These are phyloP conservation scores for Catamblyrhynchus diadema DNA, from an alignment of 2,797 vertebrate species.

Conservation along the genomic window DNA sequence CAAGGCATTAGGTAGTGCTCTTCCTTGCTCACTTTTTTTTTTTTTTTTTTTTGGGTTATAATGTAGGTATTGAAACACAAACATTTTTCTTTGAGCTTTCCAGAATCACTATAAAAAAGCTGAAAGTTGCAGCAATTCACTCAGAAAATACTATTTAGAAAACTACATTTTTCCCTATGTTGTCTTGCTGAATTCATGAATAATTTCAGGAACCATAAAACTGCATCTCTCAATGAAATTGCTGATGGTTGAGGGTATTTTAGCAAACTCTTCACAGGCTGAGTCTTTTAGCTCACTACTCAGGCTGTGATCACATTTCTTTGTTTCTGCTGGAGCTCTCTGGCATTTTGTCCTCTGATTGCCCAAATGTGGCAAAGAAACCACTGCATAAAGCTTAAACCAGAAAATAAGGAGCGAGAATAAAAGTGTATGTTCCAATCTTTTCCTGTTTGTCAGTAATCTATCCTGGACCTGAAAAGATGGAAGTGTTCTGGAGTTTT, in stretches of 20 bases:
- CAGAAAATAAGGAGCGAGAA: neutral
- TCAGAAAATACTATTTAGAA: neutral
- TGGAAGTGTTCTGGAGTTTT: neutral
- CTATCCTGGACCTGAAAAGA: neutral
- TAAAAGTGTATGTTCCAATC: neutral
- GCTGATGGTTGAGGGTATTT: neutral
- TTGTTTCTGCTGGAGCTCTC: neutral
- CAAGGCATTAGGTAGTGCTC: neutral
- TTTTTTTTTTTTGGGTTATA: neutral
- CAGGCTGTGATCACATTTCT: neutral
- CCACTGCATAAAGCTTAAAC: neutral
- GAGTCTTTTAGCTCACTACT: neutral
- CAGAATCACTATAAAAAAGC: neutral
- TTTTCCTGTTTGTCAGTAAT: neutral
- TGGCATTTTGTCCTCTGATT: neutral
- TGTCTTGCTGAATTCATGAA: neutral
- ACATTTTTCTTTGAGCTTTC: neutral
- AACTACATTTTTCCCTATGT: neutral
- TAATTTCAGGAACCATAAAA: neutral
- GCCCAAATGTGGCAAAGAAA: neutral
- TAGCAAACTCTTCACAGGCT: neutral
- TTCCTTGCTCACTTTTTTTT: neutral
- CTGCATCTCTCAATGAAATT: neutral
- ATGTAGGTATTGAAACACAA: neutral
- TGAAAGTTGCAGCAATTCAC: neutral